These are phyloP conservation scores for Bubo blakistoni DNA, from an alignment of 2,113 vertebrate species.

Conservation along the genomic window DNA sequence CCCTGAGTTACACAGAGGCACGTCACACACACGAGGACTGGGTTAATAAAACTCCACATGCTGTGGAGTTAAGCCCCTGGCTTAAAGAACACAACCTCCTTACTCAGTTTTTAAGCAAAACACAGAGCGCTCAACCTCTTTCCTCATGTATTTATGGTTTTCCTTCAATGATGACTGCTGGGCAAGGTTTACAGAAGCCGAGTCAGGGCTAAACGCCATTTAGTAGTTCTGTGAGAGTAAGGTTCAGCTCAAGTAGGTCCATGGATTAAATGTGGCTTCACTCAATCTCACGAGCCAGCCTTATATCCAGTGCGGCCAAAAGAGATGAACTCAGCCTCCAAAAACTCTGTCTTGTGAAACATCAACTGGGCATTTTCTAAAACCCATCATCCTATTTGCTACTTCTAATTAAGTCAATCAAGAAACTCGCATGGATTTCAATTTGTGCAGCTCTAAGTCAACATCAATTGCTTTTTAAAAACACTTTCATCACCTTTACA, in stretches of 20 bases:
- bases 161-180: background rate
- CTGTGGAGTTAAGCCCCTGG: background rate
- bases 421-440: background rate
- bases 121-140: background rate
- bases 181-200: background rate
- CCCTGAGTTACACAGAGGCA: background rate
- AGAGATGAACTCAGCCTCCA: background rate
- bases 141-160: background rate
- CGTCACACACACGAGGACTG: accelerated
- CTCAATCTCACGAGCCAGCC: background rate
- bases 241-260: background rate
- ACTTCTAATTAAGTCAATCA: background rate
- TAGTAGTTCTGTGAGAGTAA: background rate
- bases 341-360: background rate
- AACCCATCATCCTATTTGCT: background rate
- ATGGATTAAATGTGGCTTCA: background rate
- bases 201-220: background rate
- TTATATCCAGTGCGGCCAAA: background rate
- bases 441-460: background rate
- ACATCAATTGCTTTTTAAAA: background rate
- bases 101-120: background rate
- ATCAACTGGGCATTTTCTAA: background rate
- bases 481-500: background rate
- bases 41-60: background rate
- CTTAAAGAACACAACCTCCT: background rate